Conservation (phyloP, 2,797 vertebrate genomes). For the Sebastes cheni region DNA sequence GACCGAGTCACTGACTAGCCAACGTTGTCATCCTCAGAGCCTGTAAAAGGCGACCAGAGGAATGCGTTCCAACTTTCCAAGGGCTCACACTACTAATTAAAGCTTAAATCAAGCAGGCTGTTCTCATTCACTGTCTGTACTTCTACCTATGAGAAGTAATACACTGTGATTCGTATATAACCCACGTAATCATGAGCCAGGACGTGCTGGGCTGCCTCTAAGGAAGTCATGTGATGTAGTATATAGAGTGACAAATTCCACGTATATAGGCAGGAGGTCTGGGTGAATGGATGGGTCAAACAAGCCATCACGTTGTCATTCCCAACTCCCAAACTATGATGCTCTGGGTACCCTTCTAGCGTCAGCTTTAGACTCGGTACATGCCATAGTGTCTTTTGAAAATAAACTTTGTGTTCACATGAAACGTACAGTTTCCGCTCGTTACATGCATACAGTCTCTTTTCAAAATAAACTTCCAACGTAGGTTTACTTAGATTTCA, state of each 20-base stretch:
- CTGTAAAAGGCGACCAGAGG: neutral
- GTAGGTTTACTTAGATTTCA: neutral
- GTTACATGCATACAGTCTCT: neutral
- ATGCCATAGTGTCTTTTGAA: neutral
- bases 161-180: neutral
- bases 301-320: neutral
- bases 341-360: neutral
- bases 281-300: neutral
- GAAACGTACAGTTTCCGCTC: neutral
- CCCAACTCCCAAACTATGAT: neutral
- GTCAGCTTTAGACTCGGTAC: neutral
- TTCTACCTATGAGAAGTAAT: neutral
- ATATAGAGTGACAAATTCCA: neutral
- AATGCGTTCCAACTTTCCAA: conserved; percentile 3
- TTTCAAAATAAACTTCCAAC: neutral
- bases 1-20: neutral
- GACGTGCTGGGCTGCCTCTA: neutral
- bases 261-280: neutral
- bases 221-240: neutral
- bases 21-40: neutral
- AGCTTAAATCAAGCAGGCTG: neutral
- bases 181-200: neutral
- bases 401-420: neutral
- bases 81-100: conserved; percentile 14
- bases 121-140: neutral